A percentile compares a stretch with the other conserved stretches of the same genome.
Conservation (phyloP, 1,140 invertebrate species). For the Ephestia elutella region DNA sequence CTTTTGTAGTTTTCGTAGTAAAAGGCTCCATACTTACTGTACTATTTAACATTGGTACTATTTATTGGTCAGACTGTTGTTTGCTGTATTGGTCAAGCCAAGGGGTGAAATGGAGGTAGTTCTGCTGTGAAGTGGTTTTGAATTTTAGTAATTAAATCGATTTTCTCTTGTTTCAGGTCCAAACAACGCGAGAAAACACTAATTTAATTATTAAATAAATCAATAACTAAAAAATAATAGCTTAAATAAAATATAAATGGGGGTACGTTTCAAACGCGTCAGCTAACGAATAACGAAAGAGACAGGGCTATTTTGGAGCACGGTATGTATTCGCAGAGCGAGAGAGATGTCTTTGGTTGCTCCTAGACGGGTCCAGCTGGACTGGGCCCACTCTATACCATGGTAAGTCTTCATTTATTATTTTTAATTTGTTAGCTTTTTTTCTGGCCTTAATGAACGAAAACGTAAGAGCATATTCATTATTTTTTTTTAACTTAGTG, state of each 20-base stretch:
- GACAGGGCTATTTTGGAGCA: not conserved
- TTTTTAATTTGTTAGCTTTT: not conserved
- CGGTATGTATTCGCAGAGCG: not conserved
- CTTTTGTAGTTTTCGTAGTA: no score
- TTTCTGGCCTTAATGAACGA: no score
- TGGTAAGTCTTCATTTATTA: constrained; percentile 54
- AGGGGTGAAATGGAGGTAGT: no score
- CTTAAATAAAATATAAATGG: not conserved
- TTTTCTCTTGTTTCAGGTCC: constrained; percentile 26
- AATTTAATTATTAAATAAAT: not conserved
- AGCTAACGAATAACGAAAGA: not conserved
- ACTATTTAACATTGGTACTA: no score
- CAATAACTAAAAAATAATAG: not conserved
- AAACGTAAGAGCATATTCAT: no score
- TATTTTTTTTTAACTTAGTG: no score
- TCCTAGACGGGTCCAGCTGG: constrained; percentile 52
- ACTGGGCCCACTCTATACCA: constrained; percentile 57
- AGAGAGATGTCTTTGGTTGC: constrained; percentile 58
- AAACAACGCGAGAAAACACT: constrained; percentile 9
- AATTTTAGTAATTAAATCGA: not conserved
- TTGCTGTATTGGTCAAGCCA: no score
- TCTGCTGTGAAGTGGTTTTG: no score
- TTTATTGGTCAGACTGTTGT: no score
- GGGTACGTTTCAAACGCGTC: not conserved
- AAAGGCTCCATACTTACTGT: no score